A percentile compares a stretch with the other conserved stretches of the same genome.
Evolutionary conservation across 2,888 invertebrate species (phyloP).

Genomic region (Euzetes globulus): DNA sequence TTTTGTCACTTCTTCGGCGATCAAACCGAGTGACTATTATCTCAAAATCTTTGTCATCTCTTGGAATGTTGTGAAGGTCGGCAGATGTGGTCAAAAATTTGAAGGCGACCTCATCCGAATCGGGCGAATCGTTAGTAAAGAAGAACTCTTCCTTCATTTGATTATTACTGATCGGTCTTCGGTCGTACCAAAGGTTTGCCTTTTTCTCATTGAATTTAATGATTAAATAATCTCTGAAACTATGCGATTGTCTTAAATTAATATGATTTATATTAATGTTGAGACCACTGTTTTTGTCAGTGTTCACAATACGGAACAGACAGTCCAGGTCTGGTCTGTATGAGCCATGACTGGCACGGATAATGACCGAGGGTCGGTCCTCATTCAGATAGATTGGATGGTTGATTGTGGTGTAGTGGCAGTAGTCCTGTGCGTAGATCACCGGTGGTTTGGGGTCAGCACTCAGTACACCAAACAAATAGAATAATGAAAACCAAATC

Average conservation of each 20-base stretch:
- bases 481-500: not conserved
- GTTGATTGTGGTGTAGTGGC: not conserved
- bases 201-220: conserved; percentile 10
- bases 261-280: conserved; percentile 6
- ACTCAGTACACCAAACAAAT: not conserved
- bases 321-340: conserved; percentile 6
- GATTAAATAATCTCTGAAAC: conserved; percentile 4
- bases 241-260: not conserved
- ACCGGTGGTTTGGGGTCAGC: not conserved
- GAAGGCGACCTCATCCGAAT: not conserved
- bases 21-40: not conserved
- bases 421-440: conserved; percentile 1
- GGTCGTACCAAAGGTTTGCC: not conserved
- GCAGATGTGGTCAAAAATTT: not conserved
- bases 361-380: not conserved
- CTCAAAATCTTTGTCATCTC: conserved; percentile 4
- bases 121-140: not conserved
- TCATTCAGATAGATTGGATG: not conserved
- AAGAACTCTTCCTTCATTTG: not conserved
- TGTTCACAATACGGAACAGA: not conserved
- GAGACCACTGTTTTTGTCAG: not conserved
- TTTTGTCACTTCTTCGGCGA: not conserved
- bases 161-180: not conserved
- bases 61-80: not conserved
- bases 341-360: not conserved